Conservation (phyloP, 2,888 invertebrate genomes). For the Scrobipalpa atriplicella region DNA sequence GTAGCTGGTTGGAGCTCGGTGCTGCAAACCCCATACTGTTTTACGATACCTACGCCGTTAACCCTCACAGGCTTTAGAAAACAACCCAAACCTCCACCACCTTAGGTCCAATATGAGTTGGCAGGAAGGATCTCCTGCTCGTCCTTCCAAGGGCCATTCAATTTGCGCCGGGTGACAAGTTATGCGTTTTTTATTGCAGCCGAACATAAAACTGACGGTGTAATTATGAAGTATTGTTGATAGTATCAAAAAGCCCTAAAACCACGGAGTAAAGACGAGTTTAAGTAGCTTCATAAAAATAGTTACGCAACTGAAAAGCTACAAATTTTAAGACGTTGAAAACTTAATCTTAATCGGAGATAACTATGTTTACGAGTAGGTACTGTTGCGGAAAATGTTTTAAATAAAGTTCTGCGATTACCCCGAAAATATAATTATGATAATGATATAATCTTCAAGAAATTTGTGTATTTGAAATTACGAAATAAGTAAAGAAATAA, state of each 20-base stretch:
- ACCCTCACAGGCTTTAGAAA: conserved; percentile 37
- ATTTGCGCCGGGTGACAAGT: conserved; percentile 68
- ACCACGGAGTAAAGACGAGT: not conserved
- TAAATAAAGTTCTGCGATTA: too few species aligned
- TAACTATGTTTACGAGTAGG: too few species aligned
- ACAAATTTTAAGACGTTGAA: too few species aligned
- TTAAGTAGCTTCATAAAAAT: not conserved
- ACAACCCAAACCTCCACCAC: conserved; percentile 38
- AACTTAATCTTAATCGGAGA: too few species aligned
- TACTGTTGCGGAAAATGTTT: too few species aligned
- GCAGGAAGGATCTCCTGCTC: conserved; percentile 43
- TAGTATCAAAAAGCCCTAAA: conserved; percentile 35
- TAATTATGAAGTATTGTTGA: conserved; percentile 59
- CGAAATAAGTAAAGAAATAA: too few species aligned
- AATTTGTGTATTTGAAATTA: too few species aligned
- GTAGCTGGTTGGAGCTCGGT: not conserved
- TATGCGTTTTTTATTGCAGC: conserved; percentile 77
- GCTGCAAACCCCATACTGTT: conserved; percentile 58
- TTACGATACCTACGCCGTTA: conserved; percentile 42
- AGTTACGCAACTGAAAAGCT: not conserved
- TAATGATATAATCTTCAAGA: too few species aligned
- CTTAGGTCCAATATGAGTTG: conserved; percentile 43
- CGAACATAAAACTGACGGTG: conserved; percentile 69
- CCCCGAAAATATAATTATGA: too few species aligned
- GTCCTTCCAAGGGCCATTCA: conserved; percentile 61